Percentiles rank a stretch among this genome's conserved stretches.
Conservation (phyloP, 2,888 invertebrate species). For the Bembecia ichneumoniformis region DNA sequence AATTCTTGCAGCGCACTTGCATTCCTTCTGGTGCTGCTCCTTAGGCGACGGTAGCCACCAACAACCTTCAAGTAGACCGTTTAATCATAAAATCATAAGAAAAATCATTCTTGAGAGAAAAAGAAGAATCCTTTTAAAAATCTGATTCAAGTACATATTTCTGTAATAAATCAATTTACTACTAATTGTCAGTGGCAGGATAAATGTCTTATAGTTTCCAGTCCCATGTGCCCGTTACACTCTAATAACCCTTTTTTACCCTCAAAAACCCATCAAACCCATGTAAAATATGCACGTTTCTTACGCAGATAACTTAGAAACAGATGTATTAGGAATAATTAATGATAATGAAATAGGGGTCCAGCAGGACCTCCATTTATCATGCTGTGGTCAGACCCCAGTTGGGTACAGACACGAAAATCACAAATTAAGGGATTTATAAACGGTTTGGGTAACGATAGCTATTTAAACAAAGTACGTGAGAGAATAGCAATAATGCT, state of each 20-base stretch:
- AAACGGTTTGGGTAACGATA: slow-evolving; percentile 15
- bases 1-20: no score
- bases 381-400: slow-evolving; percentile 30
- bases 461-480: slow-evolving; percentile 9
- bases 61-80: no score
- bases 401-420: slow-evolving; percentile 21
- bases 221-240: neutral
- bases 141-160: no score
- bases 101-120: no score
- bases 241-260: slow-evolving; percentile 7
- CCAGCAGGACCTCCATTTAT: slow-evolving; percentile 28
- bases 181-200: neutral
- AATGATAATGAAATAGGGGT: slow-evolving; percentile 36
- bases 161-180: no score
- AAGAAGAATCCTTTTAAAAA: no score
- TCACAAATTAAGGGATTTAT: slow-evolving; percentile 37
- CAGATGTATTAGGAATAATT: slow-evolving; percentile 31
- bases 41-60: no score
- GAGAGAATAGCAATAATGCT: neutral
- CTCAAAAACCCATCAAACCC: neutral
- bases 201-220: neutral
- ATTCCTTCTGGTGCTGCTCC: no score
- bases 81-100: no score
- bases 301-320: slow-evolving; percentile 14
- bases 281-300: slow-evolving; percentile 12